A percentile compares a stretch with the other conserved stretches of the same genome.
Conservation (phyloP, 64 coral and sea anemone genomes). For the Stichodactyla helianthus region DNA sequence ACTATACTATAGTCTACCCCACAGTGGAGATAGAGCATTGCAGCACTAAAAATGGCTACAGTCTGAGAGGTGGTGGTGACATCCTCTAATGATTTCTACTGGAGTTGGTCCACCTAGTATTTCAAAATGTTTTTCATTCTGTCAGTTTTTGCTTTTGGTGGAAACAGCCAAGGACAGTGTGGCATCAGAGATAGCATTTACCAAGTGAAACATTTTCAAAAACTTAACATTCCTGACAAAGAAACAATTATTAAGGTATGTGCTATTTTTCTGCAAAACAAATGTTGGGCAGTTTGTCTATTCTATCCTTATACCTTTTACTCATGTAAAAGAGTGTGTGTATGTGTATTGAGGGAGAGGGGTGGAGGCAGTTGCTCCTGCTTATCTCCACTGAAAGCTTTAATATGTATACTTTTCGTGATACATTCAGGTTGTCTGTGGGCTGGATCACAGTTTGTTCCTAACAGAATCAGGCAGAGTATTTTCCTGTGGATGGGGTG, state of each 20-base stretch:
- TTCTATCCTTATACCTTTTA: too few relatives aligned
- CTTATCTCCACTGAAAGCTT: neutral
- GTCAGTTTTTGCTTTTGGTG: slow-evolving; percentile 66
- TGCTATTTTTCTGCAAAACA: neutral
- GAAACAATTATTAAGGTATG: slow-evolving; percentile 23
- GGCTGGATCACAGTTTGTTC: slow-evolving; percentile 76
- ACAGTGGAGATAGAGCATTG: too few relatives aligned
- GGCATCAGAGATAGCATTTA: slow-evolving; percentile 26
- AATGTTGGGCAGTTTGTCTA: neutral
- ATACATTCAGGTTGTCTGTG: slow-evolving; percentile 48
- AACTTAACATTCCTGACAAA: slow-evolving; percentile 12
- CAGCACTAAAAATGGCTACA: too few relatives aligned
- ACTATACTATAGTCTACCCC: too few relatives aligned
- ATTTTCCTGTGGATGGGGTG: slow-evolving; percentile 81
- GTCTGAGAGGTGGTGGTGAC: too few relatives aligned
- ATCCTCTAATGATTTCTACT: too few relatives aligned
- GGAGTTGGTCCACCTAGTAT: too few relatives aligned
- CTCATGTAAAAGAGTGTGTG: too few relatives aligned
- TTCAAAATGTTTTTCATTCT: neutral
- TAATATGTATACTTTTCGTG: neutral
- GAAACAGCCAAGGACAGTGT: slow-evolving; percentile 78
- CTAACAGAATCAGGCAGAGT: slow-evolving; percentile 57
- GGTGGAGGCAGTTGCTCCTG: neutral
- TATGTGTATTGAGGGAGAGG: too few relatives aligned
- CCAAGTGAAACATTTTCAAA: slow-evolving; percentile 14